Conservation (phyloP, 2,888 invertebrate species). For the Cephus rjabovi region DNA sequence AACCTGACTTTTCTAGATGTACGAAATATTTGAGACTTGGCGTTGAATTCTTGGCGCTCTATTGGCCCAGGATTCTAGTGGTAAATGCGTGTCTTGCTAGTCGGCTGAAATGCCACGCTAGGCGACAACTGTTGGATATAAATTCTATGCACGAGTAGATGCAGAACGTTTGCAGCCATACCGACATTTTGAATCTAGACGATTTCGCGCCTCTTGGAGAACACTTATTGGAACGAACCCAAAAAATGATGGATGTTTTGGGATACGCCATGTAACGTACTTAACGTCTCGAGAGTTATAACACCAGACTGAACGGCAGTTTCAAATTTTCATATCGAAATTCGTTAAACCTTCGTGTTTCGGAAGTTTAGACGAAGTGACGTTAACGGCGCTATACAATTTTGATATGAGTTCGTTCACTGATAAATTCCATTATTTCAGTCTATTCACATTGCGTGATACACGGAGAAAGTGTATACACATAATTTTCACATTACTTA, state of each 20-base stretch:
- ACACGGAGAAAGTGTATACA: background rate
- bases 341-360: background rate
- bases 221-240: background rate
- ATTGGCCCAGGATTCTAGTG: background rate
- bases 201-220: background rate
- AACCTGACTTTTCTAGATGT: background rate
- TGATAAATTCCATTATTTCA: background rate
- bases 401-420: background rate
- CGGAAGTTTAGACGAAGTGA: background rate
- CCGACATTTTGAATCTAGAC: background rate
- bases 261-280: background rate
- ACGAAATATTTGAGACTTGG: background rate
- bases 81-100: background rate
- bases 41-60: background rate
- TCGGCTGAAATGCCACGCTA: background rate
- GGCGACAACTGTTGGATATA: slow-evolving; percentile 3
- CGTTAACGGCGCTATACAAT: background rate
- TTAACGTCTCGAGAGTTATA: background rate
- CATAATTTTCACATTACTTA: background rate
- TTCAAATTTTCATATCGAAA: background rate
- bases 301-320: background rate
- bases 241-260: slow-evolving; percentile 1
- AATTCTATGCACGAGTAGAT: slow-evolving; percentile 3
- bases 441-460: background rate
- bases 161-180: background rate